phyloP scores from a whole-genome alignment of 1,140 invertebrate genomes.

The Condylostylus longicornis region DNA sequence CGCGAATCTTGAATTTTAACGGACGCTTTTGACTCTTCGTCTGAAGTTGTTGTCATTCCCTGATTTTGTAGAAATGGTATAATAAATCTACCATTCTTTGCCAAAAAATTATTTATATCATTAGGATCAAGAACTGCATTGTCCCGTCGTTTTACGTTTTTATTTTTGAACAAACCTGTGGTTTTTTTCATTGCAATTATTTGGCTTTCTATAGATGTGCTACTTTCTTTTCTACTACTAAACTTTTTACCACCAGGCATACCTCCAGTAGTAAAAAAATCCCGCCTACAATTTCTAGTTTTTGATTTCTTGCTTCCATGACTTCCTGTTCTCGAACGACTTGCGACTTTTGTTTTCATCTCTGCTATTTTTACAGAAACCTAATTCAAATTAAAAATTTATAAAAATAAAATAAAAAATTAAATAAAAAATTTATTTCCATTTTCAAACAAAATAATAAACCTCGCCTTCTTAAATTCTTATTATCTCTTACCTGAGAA shows the following conservation, averaged over 20 bases:
- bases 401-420: not conserved
- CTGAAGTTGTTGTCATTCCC: constrained; percentile 34
- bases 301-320: constrained; percentile 5
- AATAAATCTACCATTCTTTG: constrained; percentile 37
- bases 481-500: constrained; percentile 50
- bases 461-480: no score
- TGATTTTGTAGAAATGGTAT: constrained; percentile 35
- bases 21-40: constrained; percentile 37
- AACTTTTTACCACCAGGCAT: constrained; percentile 31
- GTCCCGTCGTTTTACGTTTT: constrained; percentile 39
- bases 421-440: no score
- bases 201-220: constrained; percentile 64
- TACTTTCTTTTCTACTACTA: constrained; percentile 46
- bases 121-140: constrained; percentile 32
- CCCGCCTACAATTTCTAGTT: constrained; percentile 31
- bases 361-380: constrained; percentile 63
- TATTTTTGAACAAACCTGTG: constrained; percentile 26
- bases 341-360: constrained; percentile 54
- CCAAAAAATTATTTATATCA: constrained; percentile 36
- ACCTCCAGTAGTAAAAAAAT: constrained; percentile 32
- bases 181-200: constrained; percentile 34
- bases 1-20: constrained; percentile 37
- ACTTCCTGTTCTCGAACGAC: constrained; percentile 27
- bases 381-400: no score
- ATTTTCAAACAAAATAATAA: no score